Evolutionary conservation across 2,888 invertebrate genomes (phyloP).

Genomic region (Zonitis immaculata): DNA sequence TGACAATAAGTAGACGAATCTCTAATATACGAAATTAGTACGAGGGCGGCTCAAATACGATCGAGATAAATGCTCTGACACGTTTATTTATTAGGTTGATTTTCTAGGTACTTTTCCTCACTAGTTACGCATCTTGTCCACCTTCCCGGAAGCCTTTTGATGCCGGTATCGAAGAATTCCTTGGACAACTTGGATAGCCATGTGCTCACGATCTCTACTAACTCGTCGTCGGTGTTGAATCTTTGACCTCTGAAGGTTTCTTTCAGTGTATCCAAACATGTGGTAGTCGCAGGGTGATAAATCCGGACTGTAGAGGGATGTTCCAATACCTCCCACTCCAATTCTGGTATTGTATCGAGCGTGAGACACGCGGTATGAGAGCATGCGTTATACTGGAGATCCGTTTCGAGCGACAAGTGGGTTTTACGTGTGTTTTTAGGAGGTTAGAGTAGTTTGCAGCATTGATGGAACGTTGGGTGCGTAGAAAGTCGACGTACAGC

Average conservation of each 20-base stretch:
- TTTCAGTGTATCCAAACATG: slow-evolving; percentile 32
- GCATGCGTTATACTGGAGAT: slow-evolving; percentile 3
- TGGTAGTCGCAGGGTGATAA: slow-evolving; percentile 31
- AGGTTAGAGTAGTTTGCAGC: neutral
- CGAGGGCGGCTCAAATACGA: neutral
- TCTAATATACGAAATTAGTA: too few species aligned
- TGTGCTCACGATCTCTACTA: neutral
- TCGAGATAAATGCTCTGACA: too few species aligned
- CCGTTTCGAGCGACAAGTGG: neutral
- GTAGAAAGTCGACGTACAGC: slow-evolving; percentile 7
- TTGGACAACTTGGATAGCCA: neutral
- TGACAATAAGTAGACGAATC: too few species aligned
- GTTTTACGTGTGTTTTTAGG: neutral
- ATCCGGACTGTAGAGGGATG: slow-evolving; percentile 26
- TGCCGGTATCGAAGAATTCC: neutral
- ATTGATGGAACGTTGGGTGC: slow-evolving; percentile 3
- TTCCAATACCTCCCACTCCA: slow-evolving; percentile 3
- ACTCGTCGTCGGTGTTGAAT: slow-evolving; percentile 17
- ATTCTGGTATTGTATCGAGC: neutral
- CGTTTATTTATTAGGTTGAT: too few species aligned
- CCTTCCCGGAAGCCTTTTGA: neutral
- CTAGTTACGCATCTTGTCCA: too few species aligned
- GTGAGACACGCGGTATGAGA: neutral
- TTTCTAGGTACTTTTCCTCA: too few species aligned
- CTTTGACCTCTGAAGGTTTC: slow-evolving; percentile 27